Evolutionary conservation across 2,113 vertebrate genomes (phyloP).

Genomic region (Mionectes macconnelli): DNA sequence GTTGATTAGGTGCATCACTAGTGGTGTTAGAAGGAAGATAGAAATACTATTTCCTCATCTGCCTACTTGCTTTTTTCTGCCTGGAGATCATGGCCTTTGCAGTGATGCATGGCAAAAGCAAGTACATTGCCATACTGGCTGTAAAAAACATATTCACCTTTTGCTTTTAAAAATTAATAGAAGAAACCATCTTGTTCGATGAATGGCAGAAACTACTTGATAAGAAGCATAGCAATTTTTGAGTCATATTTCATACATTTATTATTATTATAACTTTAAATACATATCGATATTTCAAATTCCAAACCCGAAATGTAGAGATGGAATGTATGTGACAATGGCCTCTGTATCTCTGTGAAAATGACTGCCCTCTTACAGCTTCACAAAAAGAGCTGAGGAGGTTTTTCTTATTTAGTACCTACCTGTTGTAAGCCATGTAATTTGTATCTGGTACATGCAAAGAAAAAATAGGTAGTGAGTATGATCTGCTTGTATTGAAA

Average conservation of each 20-base stretch:
- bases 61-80: not conserved
- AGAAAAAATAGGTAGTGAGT: not conserved
- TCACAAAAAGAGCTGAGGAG: not conserved
- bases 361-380: rapidly evolving
- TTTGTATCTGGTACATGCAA: not conserved
- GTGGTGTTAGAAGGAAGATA: not conserved
- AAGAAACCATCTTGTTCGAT: not conserved
- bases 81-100: not conserved
- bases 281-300: not conserved
- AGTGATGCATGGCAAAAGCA: not conserved
- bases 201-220: not conserved
- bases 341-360: not conserved
- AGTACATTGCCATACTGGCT: not conserved
- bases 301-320: not conserved
- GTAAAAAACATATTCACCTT: not conserved
- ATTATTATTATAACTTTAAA: not conserved
- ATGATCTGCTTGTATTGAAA: not conserved
- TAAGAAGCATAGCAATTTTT: not conserved
- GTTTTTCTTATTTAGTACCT: not conserved
- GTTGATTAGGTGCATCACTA: not conserved
- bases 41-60: not conserved
- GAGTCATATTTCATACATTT: not conserved
- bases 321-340: not conserved
- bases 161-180: not conserved
- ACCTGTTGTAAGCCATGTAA: not conserved